These are phyloP conservation scores for Scotopteryx bipunctaria DNA, from an alignment of 2,888 invertebrate genomes.

Conservation along the genomic window DNA sequence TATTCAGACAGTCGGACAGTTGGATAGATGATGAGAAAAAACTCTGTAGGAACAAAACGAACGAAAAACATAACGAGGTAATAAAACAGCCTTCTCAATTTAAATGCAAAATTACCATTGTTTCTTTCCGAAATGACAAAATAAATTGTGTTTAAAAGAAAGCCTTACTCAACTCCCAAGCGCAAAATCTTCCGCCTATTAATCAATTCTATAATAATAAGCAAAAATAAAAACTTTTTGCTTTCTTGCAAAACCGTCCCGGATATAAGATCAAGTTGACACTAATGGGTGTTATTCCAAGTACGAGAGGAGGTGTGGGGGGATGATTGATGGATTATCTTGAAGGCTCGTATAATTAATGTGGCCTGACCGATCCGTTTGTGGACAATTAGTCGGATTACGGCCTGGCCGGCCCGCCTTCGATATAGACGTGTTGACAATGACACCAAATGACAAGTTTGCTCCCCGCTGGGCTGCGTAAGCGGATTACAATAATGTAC, in stretches of 20 bases:
- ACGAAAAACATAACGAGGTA: conserved; percentile 10
- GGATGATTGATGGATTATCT: conserved; percentile 67
- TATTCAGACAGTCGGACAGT: background rate
- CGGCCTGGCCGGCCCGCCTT: conserved; percentile 40
- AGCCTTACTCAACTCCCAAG: conserved; percentile 8
- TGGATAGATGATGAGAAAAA: background rate
- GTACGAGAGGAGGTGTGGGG: conserved; percentile 34
- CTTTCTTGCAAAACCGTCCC: conserved; percentile 24
- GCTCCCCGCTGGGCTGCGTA: conserved; percentile 2
- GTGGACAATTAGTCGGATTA: conserved; percentile 54
- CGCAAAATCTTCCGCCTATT: conserved; percentile 16
- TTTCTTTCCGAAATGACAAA: conserved; percentile 16
- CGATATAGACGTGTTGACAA: conserved; percentile 23
- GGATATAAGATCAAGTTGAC: conserved; percentile 57
- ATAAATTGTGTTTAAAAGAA: conserved; percentile 21
- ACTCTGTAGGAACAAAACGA: background rate
- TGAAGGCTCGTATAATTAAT: conserved; percentile 66
- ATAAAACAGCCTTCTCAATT: conserved; percentile 18
- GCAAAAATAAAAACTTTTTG: conserved; percentile 33
- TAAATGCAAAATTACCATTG: conserved; percentile 19
- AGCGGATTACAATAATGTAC: conserved; percentile 3
- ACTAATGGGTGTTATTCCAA: conserved; percentile 59
- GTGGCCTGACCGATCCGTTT: conserved; percentile 55
- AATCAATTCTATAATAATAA: conserved; percentile 34
- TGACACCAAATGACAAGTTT: conserved; percentile 21